phyloP scores from a whole-genome alignment of 2,113 vertebrate genomes.

The Felis chaus region DNA sequence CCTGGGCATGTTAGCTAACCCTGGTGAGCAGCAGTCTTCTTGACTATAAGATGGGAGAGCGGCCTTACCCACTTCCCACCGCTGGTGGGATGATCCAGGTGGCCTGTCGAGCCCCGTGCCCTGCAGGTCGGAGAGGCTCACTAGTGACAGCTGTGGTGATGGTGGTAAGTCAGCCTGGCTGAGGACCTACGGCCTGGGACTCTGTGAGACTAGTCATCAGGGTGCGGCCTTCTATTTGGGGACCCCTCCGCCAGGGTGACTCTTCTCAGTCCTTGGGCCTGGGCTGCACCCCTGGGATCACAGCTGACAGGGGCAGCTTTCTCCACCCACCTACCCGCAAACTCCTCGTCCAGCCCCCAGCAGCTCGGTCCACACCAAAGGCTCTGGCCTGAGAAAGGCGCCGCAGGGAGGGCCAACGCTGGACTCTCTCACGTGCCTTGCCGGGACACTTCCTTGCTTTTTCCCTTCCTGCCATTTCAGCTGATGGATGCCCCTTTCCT shows the following conservation, averaged over 20 bases:
- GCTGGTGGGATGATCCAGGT: rapidly evolving
- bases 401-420: not conserved
- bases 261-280: not conserved
- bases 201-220: not conserved
- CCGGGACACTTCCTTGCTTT: not conserved
- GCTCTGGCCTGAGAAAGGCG: not conserved
- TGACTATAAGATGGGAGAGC: too few relatives aligned
- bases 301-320: not conserved
- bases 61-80: not conserved
- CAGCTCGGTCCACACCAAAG: not conserved
- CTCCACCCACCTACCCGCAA: not conserved
- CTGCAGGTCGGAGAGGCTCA: too few relatives aligned
- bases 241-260: not conserved
- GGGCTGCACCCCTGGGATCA: not conserved
- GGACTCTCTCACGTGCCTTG: not conserved
- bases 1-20: not conserved
- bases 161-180: not conserved
- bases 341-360: not conserved
- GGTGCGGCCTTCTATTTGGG: not conserved
- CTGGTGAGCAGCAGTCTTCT: not conserved
- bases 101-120: not conserved
- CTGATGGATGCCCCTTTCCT: not conserved
- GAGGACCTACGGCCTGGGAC: not conserved
- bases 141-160: not conserved
- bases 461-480: not conserved